Evolutionary conservation across 1,140 invertebrate species (phyloP).

Genomic region (Plectrocnemia conspersa): DNA sequence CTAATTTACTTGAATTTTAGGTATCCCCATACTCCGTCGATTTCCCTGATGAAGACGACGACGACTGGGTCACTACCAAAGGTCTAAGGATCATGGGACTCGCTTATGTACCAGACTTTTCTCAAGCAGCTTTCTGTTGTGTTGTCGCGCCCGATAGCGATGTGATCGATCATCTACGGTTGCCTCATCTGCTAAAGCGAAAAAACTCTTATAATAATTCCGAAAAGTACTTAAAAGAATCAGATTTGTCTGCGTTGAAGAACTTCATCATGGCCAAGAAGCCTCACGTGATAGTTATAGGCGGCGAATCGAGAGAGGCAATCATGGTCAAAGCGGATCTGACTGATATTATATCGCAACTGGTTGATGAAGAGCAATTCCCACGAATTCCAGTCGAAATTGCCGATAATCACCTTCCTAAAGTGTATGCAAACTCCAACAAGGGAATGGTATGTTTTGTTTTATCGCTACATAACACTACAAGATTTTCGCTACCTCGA

Average conservation of each 20-base stretch:
- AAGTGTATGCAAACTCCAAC: constrained; percentile 86
- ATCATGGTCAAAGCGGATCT: constrained; percentile 83
- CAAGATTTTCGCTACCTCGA: too few relatives aligned
- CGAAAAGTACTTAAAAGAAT: constrained; percentile 68
- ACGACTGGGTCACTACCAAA: constrained; percentile 83
- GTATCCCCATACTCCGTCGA: constrained; percentile 79
- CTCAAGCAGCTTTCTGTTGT: constrained; percentile 84
- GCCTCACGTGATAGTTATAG: constrained; percentile 89
- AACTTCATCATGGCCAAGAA: constrained; percentile 87
- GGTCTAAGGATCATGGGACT: constrained; percentile 84
- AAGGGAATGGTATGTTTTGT: constrained; percentile 64
- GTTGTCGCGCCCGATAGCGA: constrained; percentile 85
- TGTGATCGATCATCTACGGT: constrained; percentile 81
- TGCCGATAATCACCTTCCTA: constrained; percentile 86
- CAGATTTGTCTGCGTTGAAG: constrained; percentile 74
- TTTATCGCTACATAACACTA: too few relatives aligned
- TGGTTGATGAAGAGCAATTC: constrained; percentile 84
- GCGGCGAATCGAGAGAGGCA: constrained; percentile 86
- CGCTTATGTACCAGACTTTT: constrained; percentile 81
- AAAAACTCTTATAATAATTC: constrained; percentile 68
- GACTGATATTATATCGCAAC: constrained; percentile 65
- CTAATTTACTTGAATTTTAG: constrained; percentile 48
- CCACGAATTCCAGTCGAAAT: constrained; percentile 86
- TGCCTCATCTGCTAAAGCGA: constrained; percentile 80
- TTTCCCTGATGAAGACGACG: constrained; percentile 79